These are phyloP conservation scores for Clunio marinus DNA, from an alignment of 2,888 invertebrate species.

Conservation along the genomic window DNA sequence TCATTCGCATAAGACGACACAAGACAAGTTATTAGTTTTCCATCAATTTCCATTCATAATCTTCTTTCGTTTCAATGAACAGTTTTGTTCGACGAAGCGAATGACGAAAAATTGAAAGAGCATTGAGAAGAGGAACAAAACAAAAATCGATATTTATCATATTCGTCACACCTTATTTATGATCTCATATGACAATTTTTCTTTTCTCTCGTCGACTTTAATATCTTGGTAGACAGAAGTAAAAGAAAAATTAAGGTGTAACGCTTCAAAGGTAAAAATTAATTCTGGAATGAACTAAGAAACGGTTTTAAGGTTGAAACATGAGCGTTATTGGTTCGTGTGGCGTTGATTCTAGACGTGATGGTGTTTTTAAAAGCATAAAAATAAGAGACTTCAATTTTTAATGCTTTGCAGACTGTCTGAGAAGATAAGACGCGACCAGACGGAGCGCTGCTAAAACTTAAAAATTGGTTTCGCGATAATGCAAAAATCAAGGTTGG, in stretches of 20 bases:
- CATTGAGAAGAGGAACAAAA: background rate
- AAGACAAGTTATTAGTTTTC: slow-evolving; percentile 13
- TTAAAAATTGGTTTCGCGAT: background rate
- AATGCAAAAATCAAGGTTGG: background rate
- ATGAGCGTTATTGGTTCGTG: background rate
- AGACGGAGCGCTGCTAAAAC: background rate
- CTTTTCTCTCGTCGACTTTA: background rate
- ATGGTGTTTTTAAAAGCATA: background rate
- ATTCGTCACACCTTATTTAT: slow-evolving; percentile 35
- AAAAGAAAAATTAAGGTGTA: slow-evolving; percentile 35
- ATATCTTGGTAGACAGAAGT: slow-evolving; percentile 5
- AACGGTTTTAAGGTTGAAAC: background rate
- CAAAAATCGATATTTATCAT: slow-evolving; percentile 35
- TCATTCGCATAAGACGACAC: background rate
- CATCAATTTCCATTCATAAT: background rate
- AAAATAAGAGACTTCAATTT: background rate
- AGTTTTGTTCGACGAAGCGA: background rate
- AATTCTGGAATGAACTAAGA: background rate
- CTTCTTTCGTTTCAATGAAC: background rate
- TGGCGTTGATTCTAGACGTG: background rate
- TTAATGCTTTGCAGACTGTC: background rate
- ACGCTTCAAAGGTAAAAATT: slow-evolving; percentile 1
- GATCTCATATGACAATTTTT: slow-evolving; percentile 5
- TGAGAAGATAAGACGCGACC: too few species aligned
- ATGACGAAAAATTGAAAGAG: too few species aligned